These are phyloP conservation scores for Microcebus lehilahytsara DNA, from an alignment of 2,113 vertebrate genomes.

Conservation along the genomic window DNA sequence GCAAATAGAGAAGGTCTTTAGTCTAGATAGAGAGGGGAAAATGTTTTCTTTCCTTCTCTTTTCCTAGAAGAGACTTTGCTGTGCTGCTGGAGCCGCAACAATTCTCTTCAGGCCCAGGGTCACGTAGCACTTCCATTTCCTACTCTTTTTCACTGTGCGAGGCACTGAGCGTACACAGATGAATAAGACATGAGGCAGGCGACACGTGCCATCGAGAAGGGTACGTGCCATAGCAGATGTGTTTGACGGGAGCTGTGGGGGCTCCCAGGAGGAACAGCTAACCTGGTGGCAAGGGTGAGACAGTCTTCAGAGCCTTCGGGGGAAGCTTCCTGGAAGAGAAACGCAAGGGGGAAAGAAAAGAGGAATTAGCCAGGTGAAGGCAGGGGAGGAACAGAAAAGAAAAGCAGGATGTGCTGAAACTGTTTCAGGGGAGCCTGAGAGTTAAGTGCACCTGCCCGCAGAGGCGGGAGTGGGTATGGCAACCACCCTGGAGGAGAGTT, in stretches of 20 bases:
- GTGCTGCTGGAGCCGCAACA: rapidly evolving
- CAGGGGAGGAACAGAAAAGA: background rate
- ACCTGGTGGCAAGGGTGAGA: background rate
- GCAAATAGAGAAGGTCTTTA: background rate
- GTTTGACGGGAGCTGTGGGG: background rate
- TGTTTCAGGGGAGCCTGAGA: background rate
- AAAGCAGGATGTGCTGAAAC: background rate
- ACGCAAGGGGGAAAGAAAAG: background rate
- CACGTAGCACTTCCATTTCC: background rate
- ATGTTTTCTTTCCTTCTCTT: background rate
- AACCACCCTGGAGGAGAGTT: background rate
- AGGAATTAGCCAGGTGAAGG: background rate
- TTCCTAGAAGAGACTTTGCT: background rate
- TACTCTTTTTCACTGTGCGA: background rate
- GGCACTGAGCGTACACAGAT: background rate
- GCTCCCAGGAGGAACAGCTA: background rate
- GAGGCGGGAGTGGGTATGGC: rapidly evolving
- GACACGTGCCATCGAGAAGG: background rate
- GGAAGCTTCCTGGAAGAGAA: background rate
- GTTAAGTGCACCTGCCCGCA: background rate
- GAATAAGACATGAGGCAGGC: background rate
- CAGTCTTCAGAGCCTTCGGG: background rate
- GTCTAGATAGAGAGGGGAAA: background rate
- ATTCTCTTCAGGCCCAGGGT: background rate
- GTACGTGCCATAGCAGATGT: rapidly evolving